Conservation (phyloP, 2,888 invertebrate species). For the Coleophora flavipennella region DNA sequence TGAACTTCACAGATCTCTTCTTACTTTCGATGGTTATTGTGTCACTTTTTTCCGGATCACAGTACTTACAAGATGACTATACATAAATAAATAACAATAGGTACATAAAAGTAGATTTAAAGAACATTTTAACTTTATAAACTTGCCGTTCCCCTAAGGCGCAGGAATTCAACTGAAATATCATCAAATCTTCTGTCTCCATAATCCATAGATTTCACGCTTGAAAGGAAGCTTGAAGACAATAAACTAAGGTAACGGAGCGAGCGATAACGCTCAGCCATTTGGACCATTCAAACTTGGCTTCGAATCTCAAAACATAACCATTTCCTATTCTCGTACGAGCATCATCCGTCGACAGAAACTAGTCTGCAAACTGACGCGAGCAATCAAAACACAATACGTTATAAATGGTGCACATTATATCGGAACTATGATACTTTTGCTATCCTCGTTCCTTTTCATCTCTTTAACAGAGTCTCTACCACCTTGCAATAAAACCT, state of each 20-base stretch:
- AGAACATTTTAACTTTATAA: conserved; percentile 13
- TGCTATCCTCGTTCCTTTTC: conserved; percentile 3
- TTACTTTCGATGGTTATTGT: no score
- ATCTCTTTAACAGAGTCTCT: conserved; percentile 1
- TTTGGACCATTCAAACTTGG: conserved; percentile 51
- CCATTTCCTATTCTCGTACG: conserved; percentile 54
- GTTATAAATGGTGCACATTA: conserved; percentile 64
- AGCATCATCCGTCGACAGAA: conserved; percentile 44
- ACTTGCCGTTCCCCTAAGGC: conserved; percentile 15
- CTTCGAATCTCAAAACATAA: conserved; percentile 51
- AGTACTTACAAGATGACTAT: no score
- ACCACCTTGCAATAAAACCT: not conserved
- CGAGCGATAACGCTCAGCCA: conserved; percentile 38
- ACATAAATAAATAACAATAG: conserved; percentile 19
- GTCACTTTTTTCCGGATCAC: no score
- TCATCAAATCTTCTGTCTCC: conserved; percentile 11
- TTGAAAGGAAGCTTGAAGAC: conserved; percentile 35
- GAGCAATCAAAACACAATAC: conserved; percentile 69
- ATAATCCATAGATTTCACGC: conserved; percentile 32
- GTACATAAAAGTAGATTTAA: conserved; percentile 20
- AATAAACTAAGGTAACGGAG: conserved; percentile 48
- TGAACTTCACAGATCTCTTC: no score
- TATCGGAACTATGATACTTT: conserved; percentile 20
- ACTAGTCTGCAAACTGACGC: conserved; percentile 53
- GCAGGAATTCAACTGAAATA: not conserved